phyloP scores from a whole-genome alignment of 2,888 invertebrate species.

The Drosophila rellima region DNA sequence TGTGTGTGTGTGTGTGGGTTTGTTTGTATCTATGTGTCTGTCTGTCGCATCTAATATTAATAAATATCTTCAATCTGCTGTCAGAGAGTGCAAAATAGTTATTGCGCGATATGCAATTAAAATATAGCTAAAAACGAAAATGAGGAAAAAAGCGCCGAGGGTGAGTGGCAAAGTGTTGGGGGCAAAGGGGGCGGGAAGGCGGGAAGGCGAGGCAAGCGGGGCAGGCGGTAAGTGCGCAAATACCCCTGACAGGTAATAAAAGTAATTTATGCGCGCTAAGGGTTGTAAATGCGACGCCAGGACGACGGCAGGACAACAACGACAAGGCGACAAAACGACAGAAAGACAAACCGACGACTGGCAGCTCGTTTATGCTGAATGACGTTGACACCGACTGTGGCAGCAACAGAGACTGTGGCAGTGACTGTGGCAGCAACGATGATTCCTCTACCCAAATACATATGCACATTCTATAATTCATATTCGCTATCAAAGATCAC shows the following conservation, averaged over 20 bases:
- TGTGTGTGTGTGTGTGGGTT: conserved; percentile 10
- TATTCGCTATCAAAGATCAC: conserved; percentile 84
- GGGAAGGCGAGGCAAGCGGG: not conserved
- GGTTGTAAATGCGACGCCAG: conserved; percentile 80
- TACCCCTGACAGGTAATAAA: conserved; percentile 85
- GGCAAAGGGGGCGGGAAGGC: not conserved
- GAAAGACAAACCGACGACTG: conserved; percentile 40
- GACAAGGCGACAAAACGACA: conserved; percentile 5
- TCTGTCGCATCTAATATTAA: conserved; percentile 82
- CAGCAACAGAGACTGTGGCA: conserved; percentile 25
- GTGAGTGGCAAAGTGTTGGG: not conserved
- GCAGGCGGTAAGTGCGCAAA: conserved; percentile 56
- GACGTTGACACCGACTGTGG: conserved; percentile 73
- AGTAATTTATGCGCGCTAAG: conserved; percentile 84
- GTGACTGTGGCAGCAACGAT: conserved; percentile 5
- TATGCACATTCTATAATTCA: conserved; percentile 81
- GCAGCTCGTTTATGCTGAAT: conserved; percentile 78
- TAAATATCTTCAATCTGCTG: conserved; percentile 83
- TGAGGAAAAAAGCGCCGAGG: conserved; percentile 61
- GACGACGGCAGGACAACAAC: conserved; percentile 39
- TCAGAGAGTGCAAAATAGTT: conserved; percentile 81
- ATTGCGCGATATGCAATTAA: conserved; percentile 84
- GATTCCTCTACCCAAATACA: conserved; percentile 29
- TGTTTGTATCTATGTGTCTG: conserved; percentile 39
- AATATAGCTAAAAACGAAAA: conserved; percentile 79